Evolutionary conservation across 92 coral and sea anemone genomes (phyloP).

Genomic region (Paragorgia papillata): DNA sequence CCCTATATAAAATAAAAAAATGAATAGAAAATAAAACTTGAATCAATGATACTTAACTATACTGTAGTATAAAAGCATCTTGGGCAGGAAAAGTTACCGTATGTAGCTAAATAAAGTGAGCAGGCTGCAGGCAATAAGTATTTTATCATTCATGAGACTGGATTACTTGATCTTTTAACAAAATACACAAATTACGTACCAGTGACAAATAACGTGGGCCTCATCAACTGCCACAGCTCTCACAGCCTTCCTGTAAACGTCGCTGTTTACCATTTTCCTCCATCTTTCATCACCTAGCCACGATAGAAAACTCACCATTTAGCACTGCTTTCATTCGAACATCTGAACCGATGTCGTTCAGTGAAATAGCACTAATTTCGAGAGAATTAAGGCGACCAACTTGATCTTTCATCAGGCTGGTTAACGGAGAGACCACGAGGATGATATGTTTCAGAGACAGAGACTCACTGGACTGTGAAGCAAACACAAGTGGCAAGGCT

Average conservation of each 20-base stretch:
- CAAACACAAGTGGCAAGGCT: no score
- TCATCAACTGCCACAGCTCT: conserved; percentile 43
- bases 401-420: conserved; percentile 44
- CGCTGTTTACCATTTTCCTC: conserved; percentile 42
- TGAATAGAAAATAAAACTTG: not conserved
- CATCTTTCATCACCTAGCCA: conserved; percentile 37
- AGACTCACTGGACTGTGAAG: no score
- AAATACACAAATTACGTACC: no score
- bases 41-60: not conserved
- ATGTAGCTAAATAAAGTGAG: no score
- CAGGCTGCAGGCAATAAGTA: no score
- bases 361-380: conserved; percentile 20
- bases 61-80: no score
- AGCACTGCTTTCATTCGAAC: not conserved
- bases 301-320: conserved; percentile 39
- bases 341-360: no score
- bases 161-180: conserved; percentile 21
- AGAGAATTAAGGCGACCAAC: no score
- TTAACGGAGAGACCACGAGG: conserved; percentile 46
- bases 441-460: conserved; percentile 2
- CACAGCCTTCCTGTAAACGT: conserved; percentile 30
- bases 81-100: no score
- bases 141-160: not conserved
- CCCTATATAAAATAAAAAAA: conserved; percentile 39
- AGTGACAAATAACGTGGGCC: conserved; percentile 47